A percentile compares a stretch with the other conserved stretches of the same genome.
These are phyloP conservation scores for Axea sp. DNA, from an alignment of 2,888 invertebrate species.

Conservation along the genomic window DNA sequence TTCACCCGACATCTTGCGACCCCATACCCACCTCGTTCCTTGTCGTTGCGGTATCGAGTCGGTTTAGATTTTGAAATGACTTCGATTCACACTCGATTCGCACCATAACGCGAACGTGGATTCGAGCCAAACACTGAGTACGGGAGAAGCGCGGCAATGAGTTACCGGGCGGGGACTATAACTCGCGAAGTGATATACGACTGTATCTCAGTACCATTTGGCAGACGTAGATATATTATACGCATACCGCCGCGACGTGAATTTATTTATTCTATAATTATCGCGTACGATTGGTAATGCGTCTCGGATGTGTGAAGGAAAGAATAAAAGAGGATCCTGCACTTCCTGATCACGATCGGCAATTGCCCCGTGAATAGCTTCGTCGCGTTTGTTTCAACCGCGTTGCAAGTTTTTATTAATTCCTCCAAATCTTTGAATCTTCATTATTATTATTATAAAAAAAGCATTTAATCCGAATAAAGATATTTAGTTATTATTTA, in stretches of 20 bases:
- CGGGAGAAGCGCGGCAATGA: constrained; percentile 71
- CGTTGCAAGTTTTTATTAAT: too few relatives aligned
- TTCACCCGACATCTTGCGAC: constrained; percentile 30
- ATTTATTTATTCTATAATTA: constrained; percentile 80
- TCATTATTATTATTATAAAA: background rate
- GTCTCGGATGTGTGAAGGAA: constrained; percentile 53
- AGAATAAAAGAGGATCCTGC: constrained; percentile 39
- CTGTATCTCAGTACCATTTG: constrained; percentile 79
- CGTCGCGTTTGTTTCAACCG: background rate
- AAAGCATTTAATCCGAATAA: background rate
- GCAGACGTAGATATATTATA: constrained; percentile 79
- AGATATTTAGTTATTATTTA: too few relatives aligned
- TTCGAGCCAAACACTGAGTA: constrained; percentile 74
- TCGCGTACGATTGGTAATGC: constrained; percentile 77
- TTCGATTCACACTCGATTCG: constrained; percentile 70
- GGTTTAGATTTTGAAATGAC: constrained; percentile 65
- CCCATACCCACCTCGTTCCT: background rate
- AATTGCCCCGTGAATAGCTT: constrained; percentile 1
- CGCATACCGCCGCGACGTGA: constrained; percentile 77
- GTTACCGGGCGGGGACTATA: constrained; percentile 79
- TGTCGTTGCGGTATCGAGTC: constrained; percentile 14
- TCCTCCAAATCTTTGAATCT: background rate
- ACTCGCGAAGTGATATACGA: constrained; percentile 78
- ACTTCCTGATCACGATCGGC: constrained; percentile 51
- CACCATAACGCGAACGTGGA: constrained; percentile 72